Conservation (phyloP, 2,888 invertebrate species). For the Volucella zonaria region DNA sequence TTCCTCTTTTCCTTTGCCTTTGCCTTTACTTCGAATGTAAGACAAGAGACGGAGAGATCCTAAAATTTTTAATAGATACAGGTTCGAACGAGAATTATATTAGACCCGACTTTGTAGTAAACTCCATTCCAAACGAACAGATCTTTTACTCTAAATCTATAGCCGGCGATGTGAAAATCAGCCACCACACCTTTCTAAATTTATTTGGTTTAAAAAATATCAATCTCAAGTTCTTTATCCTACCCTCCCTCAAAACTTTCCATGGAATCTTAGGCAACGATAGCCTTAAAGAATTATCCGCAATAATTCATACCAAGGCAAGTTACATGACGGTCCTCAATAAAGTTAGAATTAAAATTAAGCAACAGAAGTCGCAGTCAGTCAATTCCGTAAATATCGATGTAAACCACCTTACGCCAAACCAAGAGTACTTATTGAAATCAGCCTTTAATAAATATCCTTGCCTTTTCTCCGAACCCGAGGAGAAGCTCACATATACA, state of each 20-base stretch:
- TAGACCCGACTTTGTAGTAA: conserved; percentile 18
- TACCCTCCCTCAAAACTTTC: neutral
- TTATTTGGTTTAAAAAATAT: conserved; percentile 15
- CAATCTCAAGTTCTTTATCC: conserved; percentile 18
- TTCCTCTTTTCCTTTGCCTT: conserved; percentile 1
- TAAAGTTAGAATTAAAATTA: neutral
- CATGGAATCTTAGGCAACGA: too few species aligned
- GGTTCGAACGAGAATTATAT: conserved; percentile 22
- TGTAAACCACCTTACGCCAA: neutral
- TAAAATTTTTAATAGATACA: conserved; percentile 33
- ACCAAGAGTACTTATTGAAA: neutral
- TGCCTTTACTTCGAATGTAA: conserved; percentile 28
- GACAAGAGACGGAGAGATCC: conserved; percentile 13
- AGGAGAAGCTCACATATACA: conserved; percentile 14
- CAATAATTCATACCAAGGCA: too few species aligned
- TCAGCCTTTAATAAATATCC: neutral
- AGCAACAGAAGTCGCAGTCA: too few species aligned
- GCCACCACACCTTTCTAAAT: conserved; percentile 25
- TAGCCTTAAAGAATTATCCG: too few species aligned
- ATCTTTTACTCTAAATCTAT: conserved; percentile 26
- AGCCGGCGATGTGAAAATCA: conserved; percentile 26
- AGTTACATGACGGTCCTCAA: conserved; percentile 6
- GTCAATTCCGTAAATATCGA: neutral
- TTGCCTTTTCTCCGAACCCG: conserved; percentile 17
- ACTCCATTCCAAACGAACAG: conserved; percentile 1